Conservation (phyloP, 2,888 invertebrate genomes). For the Synergus laeviventris region DNA sequence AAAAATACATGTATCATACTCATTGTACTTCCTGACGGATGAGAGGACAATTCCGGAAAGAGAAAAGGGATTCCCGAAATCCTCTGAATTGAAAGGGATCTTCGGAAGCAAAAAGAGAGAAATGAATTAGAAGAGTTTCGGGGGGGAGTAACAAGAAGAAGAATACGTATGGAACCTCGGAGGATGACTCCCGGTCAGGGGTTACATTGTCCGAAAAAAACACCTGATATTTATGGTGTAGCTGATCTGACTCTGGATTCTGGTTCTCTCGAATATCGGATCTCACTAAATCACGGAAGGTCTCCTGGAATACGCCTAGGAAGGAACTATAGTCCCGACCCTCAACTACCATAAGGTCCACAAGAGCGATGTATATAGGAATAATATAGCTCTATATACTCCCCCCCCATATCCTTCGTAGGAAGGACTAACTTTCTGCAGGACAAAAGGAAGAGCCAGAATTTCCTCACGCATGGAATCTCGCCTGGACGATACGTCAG, state of each 20-base stretch:
- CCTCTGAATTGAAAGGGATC: conserved; percentile 64
- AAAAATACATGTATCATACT: no score
- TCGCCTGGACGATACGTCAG: neutral
- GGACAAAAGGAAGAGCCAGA: neutral
- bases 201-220: conserved; percentile 54
- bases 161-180: conserved; percentile 56
- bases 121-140: conserved; percentile 9
- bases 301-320: conserved; percentile 53
- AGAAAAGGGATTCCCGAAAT: conserved; percentile 58
- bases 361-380: neutral
- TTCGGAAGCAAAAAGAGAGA: conserved; percentile 25
- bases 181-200: conserved; percentile 58
- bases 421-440: conserved; percentile 1
- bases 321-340: conserved; percentile 51
- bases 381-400: no score
- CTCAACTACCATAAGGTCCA: conserved; percentile 39
- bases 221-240: conserved; percentile 68
- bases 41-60: conserved; percentile 46
- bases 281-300: conserved; percentile 53
- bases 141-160: conserved; percentile 59
- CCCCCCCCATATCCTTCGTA: neutral
- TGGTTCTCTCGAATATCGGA: conserved; percentile 61
- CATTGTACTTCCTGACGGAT: neutral
- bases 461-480: neutral
- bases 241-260: conserved; percentile 65